These are phyloP conservation scores for Rhyacophila evoluta DNA, from an alignment of 2,888 invertebrate genomes.

Conservation along the genomic window DNA sequence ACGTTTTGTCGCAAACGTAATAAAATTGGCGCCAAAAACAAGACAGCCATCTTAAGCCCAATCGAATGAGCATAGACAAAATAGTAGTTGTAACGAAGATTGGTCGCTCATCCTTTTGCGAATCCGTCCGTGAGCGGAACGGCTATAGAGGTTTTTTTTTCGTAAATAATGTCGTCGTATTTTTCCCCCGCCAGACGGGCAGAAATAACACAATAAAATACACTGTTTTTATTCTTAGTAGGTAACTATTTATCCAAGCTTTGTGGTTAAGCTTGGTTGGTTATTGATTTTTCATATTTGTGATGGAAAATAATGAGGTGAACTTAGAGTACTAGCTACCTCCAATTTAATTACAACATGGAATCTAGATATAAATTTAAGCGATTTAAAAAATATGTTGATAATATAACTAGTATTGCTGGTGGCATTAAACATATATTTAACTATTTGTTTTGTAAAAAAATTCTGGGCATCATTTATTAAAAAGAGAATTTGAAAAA, in stretches of 20 bases:
- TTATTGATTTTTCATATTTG: neutral
- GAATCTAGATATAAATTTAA: no score
- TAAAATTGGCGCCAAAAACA: conserved; percentile 24
- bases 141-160: neutral
- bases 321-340: no score
- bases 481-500: no score
- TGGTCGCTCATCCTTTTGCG: conserved; percentile 16
- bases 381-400: no score
- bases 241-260: neutral
- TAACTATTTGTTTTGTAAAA: no score
- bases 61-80: conserved; percentile 21
- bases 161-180: conserved; percentile 1
- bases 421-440: no score
- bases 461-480: no score
- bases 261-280: neutral
- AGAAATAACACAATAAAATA: conserved; percentile 9
- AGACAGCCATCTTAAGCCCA: conserved; percentile 14
- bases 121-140: neutral
- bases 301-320: neutral
- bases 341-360: no score
- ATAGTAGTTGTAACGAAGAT: conserved; percentile 6
- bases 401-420: no score
- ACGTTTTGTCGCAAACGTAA: conserved; percentile 10
- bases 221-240: neutral
- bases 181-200: neutral